Evolutionary conservation across 2,113 vertebrate genomes (phyloP).

Genomic region (Cololabis saira): DNA sequence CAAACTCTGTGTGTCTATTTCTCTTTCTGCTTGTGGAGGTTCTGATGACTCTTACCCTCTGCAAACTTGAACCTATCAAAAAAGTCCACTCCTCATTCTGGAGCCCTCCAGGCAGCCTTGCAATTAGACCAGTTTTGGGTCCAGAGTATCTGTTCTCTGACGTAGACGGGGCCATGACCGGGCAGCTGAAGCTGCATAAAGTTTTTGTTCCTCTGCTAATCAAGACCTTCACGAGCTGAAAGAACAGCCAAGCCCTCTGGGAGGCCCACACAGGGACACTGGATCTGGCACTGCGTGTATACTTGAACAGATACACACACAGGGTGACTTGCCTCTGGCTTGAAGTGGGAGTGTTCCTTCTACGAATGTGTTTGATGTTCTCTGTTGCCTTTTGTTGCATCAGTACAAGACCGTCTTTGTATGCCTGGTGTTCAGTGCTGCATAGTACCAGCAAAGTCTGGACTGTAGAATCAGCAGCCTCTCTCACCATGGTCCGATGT

Average conservation of each 20-base stretch:
- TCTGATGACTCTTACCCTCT: conserved; percentile 32
- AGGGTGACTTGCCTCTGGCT: conserved; percentile 51
- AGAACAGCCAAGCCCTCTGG: conserved; percentile 49
- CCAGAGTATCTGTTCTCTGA: conserved; percentile 59
- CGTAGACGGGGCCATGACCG: conserved; percentile 36
- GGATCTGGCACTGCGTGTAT: conserved; percentile 22
- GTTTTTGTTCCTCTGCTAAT: conserved; percentile 50
- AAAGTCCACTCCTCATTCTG: conserved; percentile 32
- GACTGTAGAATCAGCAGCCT: conserved; percentile 40
- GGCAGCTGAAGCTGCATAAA: conserved; percentile 34
- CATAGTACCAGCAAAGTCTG: conserved; percentile 38
- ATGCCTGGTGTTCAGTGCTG: conserved; percentile 37
- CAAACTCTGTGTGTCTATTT: conserved; percentile 33
- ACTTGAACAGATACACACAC: conserved; percentile 17
- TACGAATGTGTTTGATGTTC: conserved; percentile 76
- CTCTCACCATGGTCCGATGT: conserved; percentile 23
- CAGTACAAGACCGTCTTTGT: conserved; percentile 75
- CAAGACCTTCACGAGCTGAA: conserved; percentile 62
- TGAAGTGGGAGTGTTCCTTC: conserved; percentile 56
- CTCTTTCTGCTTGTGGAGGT: conserved; percentile 16
- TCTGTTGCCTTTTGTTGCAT: conserved; percentile 79
- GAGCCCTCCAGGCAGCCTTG: conserved; percentile 48
- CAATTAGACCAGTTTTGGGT: conserved; percentile 18
- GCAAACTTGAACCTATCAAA: conserved; percentile 35
- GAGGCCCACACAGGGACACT: conserved; percentile 54